Percentiles rank a stretch among this genome's conserved stretches.
Conservation (phyloP, 2,797 vertebrate genomes). For the Crypturellus tataupa region DNA sequence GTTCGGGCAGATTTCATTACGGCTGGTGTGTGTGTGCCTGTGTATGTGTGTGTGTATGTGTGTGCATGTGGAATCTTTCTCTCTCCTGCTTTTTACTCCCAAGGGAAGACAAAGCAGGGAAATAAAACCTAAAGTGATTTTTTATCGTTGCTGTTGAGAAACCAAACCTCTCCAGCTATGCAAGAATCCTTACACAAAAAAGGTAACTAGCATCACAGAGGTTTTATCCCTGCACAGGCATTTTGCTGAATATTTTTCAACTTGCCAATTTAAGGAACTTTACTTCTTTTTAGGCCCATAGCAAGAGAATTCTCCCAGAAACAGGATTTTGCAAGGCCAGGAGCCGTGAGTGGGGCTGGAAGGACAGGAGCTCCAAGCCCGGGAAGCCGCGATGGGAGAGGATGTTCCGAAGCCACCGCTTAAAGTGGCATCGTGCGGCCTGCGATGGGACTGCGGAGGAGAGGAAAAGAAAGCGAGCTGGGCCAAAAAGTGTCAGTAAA, state of each 20-base stretch:
- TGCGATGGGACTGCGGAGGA: fast-evolving
- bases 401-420: neutral
- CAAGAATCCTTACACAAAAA: neutral
- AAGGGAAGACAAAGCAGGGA: slow-evolving; percentile 23
- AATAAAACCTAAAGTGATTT: slow-evolving; percentile 55
- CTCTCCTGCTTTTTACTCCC: neutral
- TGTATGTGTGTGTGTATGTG: neutral
- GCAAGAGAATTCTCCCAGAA: neutral
- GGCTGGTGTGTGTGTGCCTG: neutral
- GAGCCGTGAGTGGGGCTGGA: no score
- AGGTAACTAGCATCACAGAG: slow-evolving; percentile 60
- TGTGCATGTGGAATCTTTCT: neutral
- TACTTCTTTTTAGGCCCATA: neutral
- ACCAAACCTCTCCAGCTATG: slow-evolving; percentile 60
- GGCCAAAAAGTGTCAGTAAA: neutral
- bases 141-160: slow-evolving; percentile 46
- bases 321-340: fast-evolving
- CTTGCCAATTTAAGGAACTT: neutral
- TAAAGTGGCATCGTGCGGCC: neutral
- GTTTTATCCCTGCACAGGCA: neutral
- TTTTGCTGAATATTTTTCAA: neutral
- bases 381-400: neutral
- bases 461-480: neutral
- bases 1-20: neutral
- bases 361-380: neutral